Conservation (phyloP, 2,888 invertebrate species). For the Scaptodrosophila latifasciaeformis region DNA sequence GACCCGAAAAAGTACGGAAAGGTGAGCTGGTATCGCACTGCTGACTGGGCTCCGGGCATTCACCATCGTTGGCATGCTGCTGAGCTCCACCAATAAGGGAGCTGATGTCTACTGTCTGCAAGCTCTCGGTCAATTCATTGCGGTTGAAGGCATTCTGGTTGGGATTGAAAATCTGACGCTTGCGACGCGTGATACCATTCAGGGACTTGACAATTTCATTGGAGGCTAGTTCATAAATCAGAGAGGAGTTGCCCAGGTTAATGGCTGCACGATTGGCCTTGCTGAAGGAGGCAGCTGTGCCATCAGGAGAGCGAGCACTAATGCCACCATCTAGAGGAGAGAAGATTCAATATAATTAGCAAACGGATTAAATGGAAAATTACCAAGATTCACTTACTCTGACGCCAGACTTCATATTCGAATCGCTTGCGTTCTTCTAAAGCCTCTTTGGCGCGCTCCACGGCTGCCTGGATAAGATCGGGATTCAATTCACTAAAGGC, state of each 20-base stretch:
- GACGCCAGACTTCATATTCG: slow-evolving; percentile 88
- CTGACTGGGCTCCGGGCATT: slow-evolving; percentile 82
- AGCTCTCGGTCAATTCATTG: slow-evolving; percentile 84
- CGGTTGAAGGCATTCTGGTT: slow-evolving; percentile 76
- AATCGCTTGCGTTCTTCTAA: slow-evolving; percentile 84
- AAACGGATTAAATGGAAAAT: too few species aligned
- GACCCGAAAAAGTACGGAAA: slow-evolving; percentile 84
- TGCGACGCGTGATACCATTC: slow-evolving; percentile 77
- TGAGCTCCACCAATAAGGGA: slow-evolving; percentile 77
- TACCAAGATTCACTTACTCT: slow-evolving; percentile 81
- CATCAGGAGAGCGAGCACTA: slow-evolving; percentile 89
- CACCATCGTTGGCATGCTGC: slow-evolving; percentile 57
- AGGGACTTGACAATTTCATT: slow-evolving; percentile 86
- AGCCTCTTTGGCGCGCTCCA: slow-evolving; percentile 87
- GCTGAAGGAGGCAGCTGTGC: slow-evolving; percentile 92
- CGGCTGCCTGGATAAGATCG: slow-evolving; percentile 83
- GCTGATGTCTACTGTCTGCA: slow-evolving; percentile 87
- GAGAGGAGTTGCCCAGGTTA: slow-evolving; percentile 88
- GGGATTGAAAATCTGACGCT: slow-evolving; percentile 84
- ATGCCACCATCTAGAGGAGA: slow-evolving; percentile 82
- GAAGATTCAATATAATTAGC: not conserved
- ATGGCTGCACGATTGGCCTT: slow-evolving; percentile 91
- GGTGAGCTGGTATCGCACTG: slow-evolving; percentile 84
- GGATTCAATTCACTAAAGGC: slow-evolving; percentile 82
- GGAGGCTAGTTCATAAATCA: slow-evolving; percentile 90